These are phyloP conservation scores for Zingel zingel DNA, from an alignment of 2,113 vertebrate species.

Conservation along the genomic window DNA sequence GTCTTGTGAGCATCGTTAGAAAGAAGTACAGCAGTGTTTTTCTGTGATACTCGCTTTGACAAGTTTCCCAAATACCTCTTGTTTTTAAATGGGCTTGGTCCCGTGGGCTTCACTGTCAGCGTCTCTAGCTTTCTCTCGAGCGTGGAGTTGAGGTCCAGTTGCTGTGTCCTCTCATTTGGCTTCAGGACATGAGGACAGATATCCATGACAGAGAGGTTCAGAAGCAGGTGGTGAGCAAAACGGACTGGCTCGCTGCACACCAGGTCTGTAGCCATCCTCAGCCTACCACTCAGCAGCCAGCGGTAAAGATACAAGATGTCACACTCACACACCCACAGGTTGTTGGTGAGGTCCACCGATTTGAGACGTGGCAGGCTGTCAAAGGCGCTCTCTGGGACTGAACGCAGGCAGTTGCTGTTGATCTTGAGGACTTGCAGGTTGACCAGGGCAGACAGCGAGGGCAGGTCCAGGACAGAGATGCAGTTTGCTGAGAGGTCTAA, in stretches of 20 bases:
- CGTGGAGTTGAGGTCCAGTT: background rate
- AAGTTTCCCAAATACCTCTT: background rate
- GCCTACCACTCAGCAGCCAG: constrained; percentile 78
- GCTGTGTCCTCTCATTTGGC: constrained; percentile 52
- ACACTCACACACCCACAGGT: constrained; percentile 85
- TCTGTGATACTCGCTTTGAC: constrained; percentile 15
- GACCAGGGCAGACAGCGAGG: constrained; percentile 75
- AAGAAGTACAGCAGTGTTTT: background rate
- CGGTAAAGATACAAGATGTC: constrained; percentile 84
- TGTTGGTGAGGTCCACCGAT: constrained; percentile 80
- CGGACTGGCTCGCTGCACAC: constrained; percentile 80
- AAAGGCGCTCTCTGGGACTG: constrained; percentile 80
- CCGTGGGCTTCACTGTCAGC: background rate
- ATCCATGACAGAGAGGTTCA: constrained; percentile 77
- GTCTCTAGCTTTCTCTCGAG: background rate
- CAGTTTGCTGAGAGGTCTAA: constrained; percentile 85
- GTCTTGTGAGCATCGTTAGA: constrained; percentile 18
- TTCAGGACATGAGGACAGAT: constrained; percentile 81
- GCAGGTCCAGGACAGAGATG: constrained; percentile 78
- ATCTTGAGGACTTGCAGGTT: constrained; percentile 85
- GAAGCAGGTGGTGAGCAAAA: constrained; percentile 78
- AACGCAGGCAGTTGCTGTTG: constrained; percentile 84
- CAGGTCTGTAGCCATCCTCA: constrained; percentile 78
- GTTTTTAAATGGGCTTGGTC: constrained; percentile 1
- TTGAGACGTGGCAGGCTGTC: constrained; percentile 75